These are phyloP conservation scores for Eudyptes chrysolophus DNA, from an alignment of 2,113 vertebrate species.

Conservation along the genomic window DNA sequence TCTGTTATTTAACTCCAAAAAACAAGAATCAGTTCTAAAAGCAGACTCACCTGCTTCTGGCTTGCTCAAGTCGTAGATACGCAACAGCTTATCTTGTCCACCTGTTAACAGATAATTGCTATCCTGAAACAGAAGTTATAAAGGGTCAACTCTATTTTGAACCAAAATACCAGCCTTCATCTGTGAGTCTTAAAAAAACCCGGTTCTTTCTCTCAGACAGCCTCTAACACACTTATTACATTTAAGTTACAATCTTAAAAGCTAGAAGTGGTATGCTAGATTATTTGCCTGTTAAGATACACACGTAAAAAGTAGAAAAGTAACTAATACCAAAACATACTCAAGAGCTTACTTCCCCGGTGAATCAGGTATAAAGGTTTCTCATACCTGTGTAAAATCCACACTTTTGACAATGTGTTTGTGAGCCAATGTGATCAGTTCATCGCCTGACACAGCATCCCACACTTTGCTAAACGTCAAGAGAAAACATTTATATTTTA, in stretches of 20 bases:
- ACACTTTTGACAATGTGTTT: constrained; percentile 98
- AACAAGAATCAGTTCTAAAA: not conserved
- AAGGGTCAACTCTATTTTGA: constrained; percentile 19
- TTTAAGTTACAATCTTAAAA: not conserved
- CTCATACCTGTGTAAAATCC: constrained; percentile 91
- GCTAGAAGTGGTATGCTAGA: rapidly evolving
- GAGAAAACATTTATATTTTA: not conserved
- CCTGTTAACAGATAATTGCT: constrained; percentile 91
- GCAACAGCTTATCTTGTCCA: constrained; percentile 95
- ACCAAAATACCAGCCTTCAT: not conserved
- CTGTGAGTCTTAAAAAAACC: not conserved
- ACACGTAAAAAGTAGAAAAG: not conserved
- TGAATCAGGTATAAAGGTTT: not conserved
- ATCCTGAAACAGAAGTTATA: constrained; percentile 81
- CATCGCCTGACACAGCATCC: constrained; percentile 96
- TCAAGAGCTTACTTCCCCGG: not conserved
- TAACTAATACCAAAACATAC: not conserved
- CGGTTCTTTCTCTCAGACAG: not conserved
- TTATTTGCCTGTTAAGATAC: not conserved
- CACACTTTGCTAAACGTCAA: constrained; percentile 90
- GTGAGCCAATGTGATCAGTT: constrained; percentile 93
- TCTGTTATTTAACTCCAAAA: not conserved
- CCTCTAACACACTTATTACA: not conserved
- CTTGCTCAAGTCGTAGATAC: constrained; percentile 92
- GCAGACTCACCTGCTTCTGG: constrained; percentile 88